Evolutionary conservation across 1,140 invertebrate genomes (phyloP).

Genomic region (Ruditapes philippinarum): DNA sequence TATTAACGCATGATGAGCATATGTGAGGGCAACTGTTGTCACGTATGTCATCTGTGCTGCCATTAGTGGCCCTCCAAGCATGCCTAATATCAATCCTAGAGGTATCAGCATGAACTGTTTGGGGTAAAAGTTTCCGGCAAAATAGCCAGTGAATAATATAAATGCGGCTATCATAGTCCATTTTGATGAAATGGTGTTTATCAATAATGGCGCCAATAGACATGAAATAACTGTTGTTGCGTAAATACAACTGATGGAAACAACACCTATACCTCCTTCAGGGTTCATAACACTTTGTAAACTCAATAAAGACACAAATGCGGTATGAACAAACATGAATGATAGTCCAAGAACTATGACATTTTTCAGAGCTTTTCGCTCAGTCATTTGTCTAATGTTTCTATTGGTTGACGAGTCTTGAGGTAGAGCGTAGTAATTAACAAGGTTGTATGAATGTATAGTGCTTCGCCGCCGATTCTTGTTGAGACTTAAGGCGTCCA

Average conservation of each 20-base stretch:
- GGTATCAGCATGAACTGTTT: constrained; percentile 81
- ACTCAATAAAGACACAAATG: constrained; percentile 84
- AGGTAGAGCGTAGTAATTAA: constrained; percentile 81
- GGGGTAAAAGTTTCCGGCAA: constrained; percentile 84
- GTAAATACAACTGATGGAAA: constrained; percentile 84
- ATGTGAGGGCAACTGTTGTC: constrained; percentile 82
- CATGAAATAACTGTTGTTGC: constrained; percentile 84
- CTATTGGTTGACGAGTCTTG: constrained; percentile 75
- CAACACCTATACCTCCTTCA: constrained; percentile 81
- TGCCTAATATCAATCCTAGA: constrained; percentile 79
- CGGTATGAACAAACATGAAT: constrained; percentile 85
- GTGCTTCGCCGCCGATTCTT: constrained; percentile 78
- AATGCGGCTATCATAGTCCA: constrained; percentile 85
- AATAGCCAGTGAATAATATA: constrained; percentile 81
- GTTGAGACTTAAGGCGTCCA: constrained; percentile 66
- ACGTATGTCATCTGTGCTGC: constrained; percentile 84
- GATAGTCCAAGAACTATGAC: constrained; percentile 83
- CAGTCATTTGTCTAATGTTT: constrained; percentile 77
- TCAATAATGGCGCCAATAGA: constrained; percentile 84
- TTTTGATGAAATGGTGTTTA: constrained; percentile 82
- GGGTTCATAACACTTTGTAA: constrained; percentile 84
- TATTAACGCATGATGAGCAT: constrained; percentile 78
- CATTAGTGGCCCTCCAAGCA: constrained; percentile 83
- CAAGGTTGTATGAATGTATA: constrained; percentile 81
- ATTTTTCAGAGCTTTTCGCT: constrained; percentile 82